These are phyloP conservation scores for Gymnocypris eckloni DNA, from an alignment of 2,797 vertebrate genomes.

Conservation along the genomic window DNA sequence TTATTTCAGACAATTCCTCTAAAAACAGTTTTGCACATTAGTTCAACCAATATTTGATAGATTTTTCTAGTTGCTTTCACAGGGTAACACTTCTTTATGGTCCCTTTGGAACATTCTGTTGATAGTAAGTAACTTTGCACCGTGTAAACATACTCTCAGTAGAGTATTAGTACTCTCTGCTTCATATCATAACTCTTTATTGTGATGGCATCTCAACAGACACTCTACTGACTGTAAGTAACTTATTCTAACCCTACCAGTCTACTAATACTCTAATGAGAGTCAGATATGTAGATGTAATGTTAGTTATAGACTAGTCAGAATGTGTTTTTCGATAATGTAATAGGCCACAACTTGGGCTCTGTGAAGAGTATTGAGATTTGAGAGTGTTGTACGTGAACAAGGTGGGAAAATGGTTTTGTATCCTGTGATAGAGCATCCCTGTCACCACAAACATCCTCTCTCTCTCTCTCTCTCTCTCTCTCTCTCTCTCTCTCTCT, in stretches of 20 bases:
- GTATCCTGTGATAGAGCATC: conserved; percentile 21
- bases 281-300: too few species aligned
- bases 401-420: background rate
- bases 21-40: background rate
- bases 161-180: too few species aligned
- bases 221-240: too few species aligned
- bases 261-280: too few species aligned
- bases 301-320: too few species aligned
- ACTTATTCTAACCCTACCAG: too few species aligned
- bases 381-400: background rate
- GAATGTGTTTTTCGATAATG: background rate
- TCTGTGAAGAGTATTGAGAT: background rate
- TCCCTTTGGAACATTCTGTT: too few species aligned
- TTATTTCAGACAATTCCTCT: background rate
- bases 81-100: background rate
- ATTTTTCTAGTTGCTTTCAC: background rate
- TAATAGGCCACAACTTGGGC: background rate
- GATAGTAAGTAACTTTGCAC: too few species aligned
- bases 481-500: too few species aligned
- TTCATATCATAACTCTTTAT: too few species aligned
- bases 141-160: too few species aligned
- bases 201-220: too few species aligned
- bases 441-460: conserved; percentile 22
- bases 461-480: background rate
- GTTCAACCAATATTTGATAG: background rate